A percentile compares a stretch with the other conserved stretches of the same genome.
phyloP scores from a whole-genome alignment of 2,113 vertebrate species.

The Gasterosteus nipponicus region DNA sequence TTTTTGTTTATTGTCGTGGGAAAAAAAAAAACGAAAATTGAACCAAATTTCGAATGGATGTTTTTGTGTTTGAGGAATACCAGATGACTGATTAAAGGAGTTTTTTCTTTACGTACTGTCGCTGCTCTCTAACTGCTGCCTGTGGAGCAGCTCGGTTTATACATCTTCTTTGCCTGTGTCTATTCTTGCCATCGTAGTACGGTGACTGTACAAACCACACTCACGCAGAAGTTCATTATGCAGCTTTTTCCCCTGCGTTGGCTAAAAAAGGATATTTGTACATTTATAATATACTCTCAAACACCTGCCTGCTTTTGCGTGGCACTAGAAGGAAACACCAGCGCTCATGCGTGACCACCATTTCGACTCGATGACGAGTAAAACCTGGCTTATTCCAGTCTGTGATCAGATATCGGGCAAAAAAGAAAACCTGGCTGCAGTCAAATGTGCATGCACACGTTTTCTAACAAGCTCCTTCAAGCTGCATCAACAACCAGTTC shows the following conservation, averaged over 20 bases:
- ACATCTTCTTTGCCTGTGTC: slow-evolving; percentile 38
- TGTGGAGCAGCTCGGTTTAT: slow-evolving; percentile 24
- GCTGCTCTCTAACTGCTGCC: slow-evolving; percentile 46
- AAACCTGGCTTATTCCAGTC: slow-evolving; percentile 38
- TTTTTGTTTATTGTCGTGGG: slow-evolving; percentile 47
- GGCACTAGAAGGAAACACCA: slow-evolving; percentile 13
- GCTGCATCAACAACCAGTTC: slow-evolving; percentile 19
- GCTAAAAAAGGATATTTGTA: slow-evolving; percentile 5
- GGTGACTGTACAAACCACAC: slow-evolving; percentile 27
- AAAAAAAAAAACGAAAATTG: slow-evolving; percentile 36
- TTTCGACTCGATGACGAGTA: not conserved
- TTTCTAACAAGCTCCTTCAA: not conserved
- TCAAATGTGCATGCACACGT: slow-evolving; percentile 7
- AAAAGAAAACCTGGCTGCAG: slow-evolving; percentile 1
- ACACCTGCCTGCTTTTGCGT: not conserved
- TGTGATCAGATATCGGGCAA: slow-evolving; percentile 18
- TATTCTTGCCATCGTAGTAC: slow-evolving; percentile 39
- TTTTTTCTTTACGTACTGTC: slow-evolving; percentile 43
- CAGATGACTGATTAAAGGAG: slow-evolving; percentile 50
- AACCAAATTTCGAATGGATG: slow-evolving; percentile 55
- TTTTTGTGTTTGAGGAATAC: slow-evolving; percentile 62
- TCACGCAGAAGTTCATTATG: slow-evolving; percentile 33
- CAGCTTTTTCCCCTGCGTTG: slow-evolving; percentile 22
- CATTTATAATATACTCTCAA: slow-evolving; percentile 23
- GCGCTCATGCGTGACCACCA: not conserved